Conservation (phyloP, 2,113 vertebrate genomes). For the Oncorhynchus gorbuscha region DNA sequence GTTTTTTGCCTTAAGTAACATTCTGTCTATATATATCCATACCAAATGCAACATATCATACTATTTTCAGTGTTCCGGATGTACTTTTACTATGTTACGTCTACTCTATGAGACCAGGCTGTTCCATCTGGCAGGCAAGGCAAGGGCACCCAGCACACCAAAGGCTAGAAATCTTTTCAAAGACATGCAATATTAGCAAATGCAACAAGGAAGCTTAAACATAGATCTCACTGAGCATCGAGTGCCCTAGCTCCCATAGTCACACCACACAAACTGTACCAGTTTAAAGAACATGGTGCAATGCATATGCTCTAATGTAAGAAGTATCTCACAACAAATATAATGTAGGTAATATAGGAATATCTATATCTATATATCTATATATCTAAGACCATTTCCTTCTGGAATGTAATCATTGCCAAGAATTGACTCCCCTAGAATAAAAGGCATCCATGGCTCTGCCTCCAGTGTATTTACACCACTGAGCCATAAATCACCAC, state of each 20-base stretch:
- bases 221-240: neutral
- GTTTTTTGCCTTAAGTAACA: too few relatives aligned
- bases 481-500: conserved; percentile 43
- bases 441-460: conserved; percentile 18
- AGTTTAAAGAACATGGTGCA: neutral
- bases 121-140: conserved; percentile 16
- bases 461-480: conserved; percentile 32
- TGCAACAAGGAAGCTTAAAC: conserved; percentile 38
- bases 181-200: conserved; percentile 40
- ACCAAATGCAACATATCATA: neutral
- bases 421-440: conserved; percentile 8
- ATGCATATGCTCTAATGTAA: neutral
- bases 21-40: too few relatives aligned
- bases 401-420: conserved; percentile 16
- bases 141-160: conserved; percentile 36
- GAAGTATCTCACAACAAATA: too few relatives aligned
- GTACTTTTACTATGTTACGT: too few relatives aligned
- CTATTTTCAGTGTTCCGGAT: too few relatives aligned
- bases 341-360: neutral
- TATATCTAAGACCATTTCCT: conserved; percentile 1
- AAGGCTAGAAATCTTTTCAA: conserved; percentile 43
- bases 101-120: too few relatives aligned
- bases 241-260: neutral
- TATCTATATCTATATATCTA: too few relatives aligned
- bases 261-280: neutral